These are phyloP conservation scores for Clivina fossor DNA, from an alignment of 2,888 invertebrate genomes.

Conservation along the genomic window DNA sequence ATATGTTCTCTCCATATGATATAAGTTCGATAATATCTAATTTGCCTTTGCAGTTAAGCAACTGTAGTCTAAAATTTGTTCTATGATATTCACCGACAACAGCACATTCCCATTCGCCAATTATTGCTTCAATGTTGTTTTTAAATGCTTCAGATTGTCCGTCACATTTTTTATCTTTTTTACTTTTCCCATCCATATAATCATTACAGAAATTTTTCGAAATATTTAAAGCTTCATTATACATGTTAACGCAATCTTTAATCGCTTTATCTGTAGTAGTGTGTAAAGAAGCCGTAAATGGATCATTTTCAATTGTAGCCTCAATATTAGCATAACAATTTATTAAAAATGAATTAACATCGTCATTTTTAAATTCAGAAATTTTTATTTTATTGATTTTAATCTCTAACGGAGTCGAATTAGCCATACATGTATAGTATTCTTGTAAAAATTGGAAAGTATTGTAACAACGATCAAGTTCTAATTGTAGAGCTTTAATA, in stretches of 20 bases:
- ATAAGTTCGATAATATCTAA: slow-evolving; percentile 56
- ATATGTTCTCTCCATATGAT: slow-evolving; percentile 46
- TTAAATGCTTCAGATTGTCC: slow-evolving; percentile 42
- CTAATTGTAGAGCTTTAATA: slow-evolving; percentile 61
- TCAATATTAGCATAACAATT: slow-evolving; percentile 53
- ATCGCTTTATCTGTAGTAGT: slow-evolving; percentile 53
- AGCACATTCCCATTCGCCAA: slow-evolving; percentile 62
- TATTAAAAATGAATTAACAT: slow-evolving; percentile 50
- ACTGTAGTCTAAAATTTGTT: slow-evolving; percentile 54
- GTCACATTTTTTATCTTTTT: slow-evolving; percentile 45
- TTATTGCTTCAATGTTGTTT: slow-evolving; percentile 50
- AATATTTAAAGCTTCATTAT: too few species aligned
- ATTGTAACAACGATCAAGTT: slow-evolving; percentile 60
- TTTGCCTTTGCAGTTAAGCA: slow-evolving; percentile 55
- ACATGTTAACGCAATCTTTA: too few species aligned
- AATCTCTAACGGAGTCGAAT: slow-evolving; percentile 37
- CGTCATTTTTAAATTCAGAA: slow-evolving; percentile 52
- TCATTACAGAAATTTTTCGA: too few species aligned
- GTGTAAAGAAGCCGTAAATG: slow-evolving; percentile 54
- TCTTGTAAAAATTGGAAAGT: slow-evolving; percentile 53
- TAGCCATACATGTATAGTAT: slow-evolving; percentile 51
- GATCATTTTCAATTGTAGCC: slow-evolving; percentile 54
- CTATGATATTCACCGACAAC: slow-evolving; percentile 61
- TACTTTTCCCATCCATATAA: slow-evolving; percentile 46
- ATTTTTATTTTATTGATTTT: slow-evolving; percentile 51